A percentile compares a stretch with the other conserved stretches of the same genome.
Conservation (phyloP, 1,140 invertebrate genomes). For the Drosophila bifasciata region DNA sequence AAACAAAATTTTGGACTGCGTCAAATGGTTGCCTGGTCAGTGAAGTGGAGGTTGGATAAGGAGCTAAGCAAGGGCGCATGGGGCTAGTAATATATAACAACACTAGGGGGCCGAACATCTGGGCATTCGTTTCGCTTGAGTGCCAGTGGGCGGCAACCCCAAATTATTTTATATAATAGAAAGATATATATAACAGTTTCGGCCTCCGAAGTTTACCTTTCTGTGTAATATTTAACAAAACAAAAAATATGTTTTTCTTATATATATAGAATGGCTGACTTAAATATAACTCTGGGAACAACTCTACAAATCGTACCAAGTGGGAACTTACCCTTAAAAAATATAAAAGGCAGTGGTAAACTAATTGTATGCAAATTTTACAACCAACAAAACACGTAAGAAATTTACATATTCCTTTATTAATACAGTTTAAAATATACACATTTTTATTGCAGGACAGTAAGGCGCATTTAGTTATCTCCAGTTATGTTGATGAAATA, state of each 20-base stretch:
- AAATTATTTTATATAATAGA: too few relatives aligned
- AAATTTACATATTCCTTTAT: constrained; percentile 27
- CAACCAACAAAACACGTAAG: constrained; percentile 98
- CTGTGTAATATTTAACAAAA: too few relatives aligned
- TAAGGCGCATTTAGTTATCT: constrained; percentile 95
- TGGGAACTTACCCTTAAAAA: constrained; percentile 95
- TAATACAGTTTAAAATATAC: not conserved
- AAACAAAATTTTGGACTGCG: too few relatives aligned
- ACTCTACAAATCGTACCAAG: constrained; percentile 99
- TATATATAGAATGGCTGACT: constrained; percentile 90
- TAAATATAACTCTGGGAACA: constrained; percentile 97
- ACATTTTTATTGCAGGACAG: constrained; percentile 89
- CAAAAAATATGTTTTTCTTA: not conserved
- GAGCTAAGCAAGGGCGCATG: too few relatives aligned
- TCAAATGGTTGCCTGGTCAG: too few relatives aligned
- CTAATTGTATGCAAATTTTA: constrained; percentile 97
- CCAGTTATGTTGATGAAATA: constrained; percentile 95
- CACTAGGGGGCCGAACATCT: too few relatives aligned
- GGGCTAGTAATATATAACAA: too few relatives aligned
- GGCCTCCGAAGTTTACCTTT: too few relatives aligned
- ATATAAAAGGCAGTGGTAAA: constrained; percentile 94
- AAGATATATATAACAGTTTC: too few relatives aligned
- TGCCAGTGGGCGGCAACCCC: too few relatives aligned
- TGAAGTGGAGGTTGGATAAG: too few relatives aligned
- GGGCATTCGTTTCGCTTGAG: too few relatives aligned